These are phyloP conservation scores for Tympanoctomys barrerae DNA, from an alignment of 2,797 vertebrate species.

Conservation along the genomic window DNA sequence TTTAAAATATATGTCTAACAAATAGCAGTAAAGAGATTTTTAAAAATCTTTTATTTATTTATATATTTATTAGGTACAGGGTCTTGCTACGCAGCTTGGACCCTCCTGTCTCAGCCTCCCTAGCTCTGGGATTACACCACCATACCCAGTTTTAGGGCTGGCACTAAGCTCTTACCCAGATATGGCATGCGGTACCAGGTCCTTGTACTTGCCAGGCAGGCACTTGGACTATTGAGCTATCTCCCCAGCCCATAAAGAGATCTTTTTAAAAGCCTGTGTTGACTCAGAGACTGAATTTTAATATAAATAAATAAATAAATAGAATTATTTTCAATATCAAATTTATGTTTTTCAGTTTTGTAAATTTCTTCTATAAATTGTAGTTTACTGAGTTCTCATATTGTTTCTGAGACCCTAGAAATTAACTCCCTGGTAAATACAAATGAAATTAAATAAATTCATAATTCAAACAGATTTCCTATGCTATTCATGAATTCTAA, in stretches of 20 bases:
- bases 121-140: too few species aligned
- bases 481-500: not conserved
- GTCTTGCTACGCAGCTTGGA: too few species aligned
- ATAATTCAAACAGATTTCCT: slow-evolving; percentile 40
- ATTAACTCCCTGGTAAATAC: not conserved
- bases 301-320: not conserved
- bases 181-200: too few species aligned
- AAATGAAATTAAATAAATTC: slow-evolving; percentile 7
- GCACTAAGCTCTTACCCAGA: too few species aligned
- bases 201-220: too few species aligned
- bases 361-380: slow-evolving; percentile 54
- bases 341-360: slow-evolving; percentile 43
- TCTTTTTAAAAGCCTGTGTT: not conserved
- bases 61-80: too few species aligned
- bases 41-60: not conserved
- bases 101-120: too few species aligned
- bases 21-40: not conserved
- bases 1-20: not conserved
- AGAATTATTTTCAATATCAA: not conserved
- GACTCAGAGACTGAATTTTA: not conserved
- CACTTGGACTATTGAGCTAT: too few species aligned
- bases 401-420: not conserved
- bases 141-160: too few species aligned
- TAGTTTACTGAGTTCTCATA: slow-evolving; percentile 24
- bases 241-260: too few species aligned